Evolutionary conservation across 2,797 vertebrate genomes (phyloP), one percentile per base, ranked within the genome.

Genomic region (Melanotaenia pygmaea): DNA sequence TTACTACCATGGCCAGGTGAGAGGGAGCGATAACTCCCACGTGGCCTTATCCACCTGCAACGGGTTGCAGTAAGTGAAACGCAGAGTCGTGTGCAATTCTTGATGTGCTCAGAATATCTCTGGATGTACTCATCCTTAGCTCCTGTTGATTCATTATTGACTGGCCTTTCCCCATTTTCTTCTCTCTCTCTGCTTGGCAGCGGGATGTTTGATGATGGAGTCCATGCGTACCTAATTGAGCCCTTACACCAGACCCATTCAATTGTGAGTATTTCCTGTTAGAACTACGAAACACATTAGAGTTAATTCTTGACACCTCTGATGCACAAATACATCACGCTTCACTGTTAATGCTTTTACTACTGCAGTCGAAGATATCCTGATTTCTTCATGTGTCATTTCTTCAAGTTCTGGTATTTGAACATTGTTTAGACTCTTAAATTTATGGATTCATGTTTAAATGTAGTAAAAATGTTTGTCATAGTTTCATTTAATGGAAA

Each of bases 11-110:
- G 98, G 98, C 69, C 94, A 92, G 90, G 94, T 99, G 94, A 95
- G 98, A 92, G 96, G 96, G 26, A 89, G 95, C 62, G 86, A 95
- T 68, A 86, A 94, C 73, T 99, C 98, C 84, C 96, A 76, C 70
- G 97, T 91, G 72, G 97, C 98, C 78, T 89, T 99, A 89, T 99
- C 98, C 22, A 99, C 98, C 68, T 99, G 98, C 92, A 96, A 98
- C 38, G 98, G 98, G 81, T 95, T 99, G 91, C 97, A 98, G 98
- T 99, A 96, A 93, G 98, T 97, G 80, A 76, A 63, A 74, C 37
- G 71, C 74, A 62, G 62, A 62, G 76, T 60, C 70, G 11, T 70
- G 81, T 58, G 45, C 67, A 72, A 50, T 67, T 53, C 32, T 80
- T 0, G 38, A 37, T 3, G 28, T 59, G 77, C 71, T 77, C 68